A percentile compares a stretch with the other conserved stretches of the same genome.
Evolutionary conservation across 2,797 vertebrate species (phyloP).

Genomic region (Prionace glauca): DNA sequence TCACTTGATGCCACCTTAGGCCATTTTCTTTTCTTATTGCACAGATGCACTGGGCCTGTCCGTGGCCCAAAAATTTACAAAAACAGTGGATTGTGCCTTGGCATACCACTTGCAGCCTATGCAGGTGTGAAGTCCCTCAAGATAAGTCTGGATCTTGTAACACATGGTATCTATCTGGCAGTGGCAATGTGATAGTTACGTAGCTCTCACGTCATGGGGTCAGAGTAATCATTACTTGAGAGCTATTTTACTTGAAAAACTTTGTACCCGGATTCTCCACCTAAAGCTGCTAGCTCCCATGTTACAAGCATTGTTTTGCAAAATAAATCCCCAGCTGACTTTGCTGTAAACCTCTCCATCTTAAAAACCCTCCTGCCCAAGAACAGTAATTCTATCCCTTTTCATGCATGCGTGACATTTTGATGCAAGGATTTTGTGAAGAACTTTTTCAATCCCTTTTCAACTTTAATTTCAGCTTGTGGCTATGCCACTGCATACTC

Average conservation of each 20-base stretch:
- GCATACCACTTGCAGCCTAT: too few species aligned
- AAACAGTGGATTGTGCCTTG: too few species aligned
- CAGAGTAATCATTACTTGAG: neutral
- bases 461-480: neutral
- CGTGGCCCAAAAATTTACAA: too few species aligned
- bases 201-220: neutral
- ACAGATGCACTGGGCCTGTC: too few species aligned
- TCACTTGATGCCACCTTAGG: too few species aligned
- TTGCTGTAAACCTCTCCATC: neutral
- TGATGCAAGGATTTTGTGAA: neutral
- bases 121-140: too few species aligned
- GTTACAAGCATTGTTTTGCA: neutral
- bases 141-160: too few species aligned
- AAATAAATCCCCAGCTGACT: neutral
- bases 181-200: neutral
- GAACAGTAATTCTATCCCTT: neutral
- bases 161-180: neutral
- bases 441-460: neutral
- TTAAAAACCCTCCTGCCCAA: neutral
- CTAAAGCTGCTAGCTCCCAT: neutral
- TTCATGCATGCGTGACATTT: neutral
- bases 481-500: neutral
- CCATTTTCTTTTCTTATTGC: too few species aligned
- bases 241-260: neutral
- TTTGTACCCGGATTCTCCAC: neutral